These are phyloP conservation scores for Argyresthia albistria DNA, from an alignment of 2,888 invertebrate species.

Conservation along the genomic window DNA sequence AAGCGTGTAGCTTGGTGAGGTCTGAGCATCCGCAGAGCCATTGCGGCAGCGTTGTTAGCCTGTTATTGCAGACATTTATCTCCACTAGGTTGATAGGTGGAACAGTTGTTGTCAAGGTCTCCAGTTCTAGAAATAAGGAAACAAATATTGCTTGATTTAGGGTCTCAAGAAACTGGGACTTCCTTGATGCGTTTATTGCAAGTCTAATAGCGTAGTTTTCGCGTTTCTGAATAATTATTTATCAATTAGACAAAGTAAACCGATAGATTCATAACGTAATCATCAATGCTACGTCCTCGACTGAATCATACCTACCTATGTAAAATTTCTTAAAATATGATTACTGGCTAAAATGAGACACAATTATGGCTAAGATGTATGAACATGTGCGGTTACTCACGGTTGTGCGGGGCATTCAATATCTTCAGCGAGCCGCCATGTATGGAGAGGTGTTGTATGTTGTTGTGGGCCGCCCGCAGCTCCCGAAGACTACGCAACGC, in stretches of 20 bases:
- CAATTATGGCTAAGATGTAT: no score
- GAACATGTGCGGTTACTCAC: slow-evolving; percentile 74
- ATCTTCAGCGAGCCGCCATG: slow-evolving; percentile 83
- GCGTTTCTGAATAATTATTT: no score
- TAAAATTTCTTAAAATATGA: no score
- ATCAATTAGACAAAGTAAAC: no score
- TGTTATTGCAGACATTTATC: slow-evolving; percentile 85
- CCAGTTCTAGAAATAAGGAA: slow-evolving; percentile 74
- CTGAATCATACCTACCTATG: no score
- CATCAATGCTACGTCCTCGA: no score
- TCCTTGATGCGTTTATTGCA: no score
- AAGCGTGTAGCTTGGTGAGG: slow-evolving; percentile 80
- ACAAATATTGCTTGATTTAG: no score
- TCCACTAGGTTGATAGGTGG: slow-evolving; percentile 81
- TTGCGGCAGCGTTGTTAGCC: slow-evolving; percentile 79
- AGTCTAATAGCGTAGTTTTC: no score
- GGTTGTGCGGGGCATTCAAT: slow-evolving; percentile 85
- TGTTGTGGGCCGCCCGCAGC: slow-evolving; percentile 84
- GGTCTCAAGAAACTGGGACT: no score
- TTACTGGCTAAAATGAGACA: no score
- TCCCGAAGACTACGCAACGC: slow-evolving; percentile 84
- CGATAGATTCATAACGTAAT: no score
- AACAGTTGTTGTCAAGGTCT: slow-evolving; percentile 78
- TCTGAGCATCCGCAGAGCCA: slow-evolving; percentile 84
- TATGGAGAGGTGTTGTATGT: slow-evolving; percentile 82